Evolutionary conservation across 2,888 invertebrate species (phyloP).

Genomic region (Proisotoma minuta): DNA sequence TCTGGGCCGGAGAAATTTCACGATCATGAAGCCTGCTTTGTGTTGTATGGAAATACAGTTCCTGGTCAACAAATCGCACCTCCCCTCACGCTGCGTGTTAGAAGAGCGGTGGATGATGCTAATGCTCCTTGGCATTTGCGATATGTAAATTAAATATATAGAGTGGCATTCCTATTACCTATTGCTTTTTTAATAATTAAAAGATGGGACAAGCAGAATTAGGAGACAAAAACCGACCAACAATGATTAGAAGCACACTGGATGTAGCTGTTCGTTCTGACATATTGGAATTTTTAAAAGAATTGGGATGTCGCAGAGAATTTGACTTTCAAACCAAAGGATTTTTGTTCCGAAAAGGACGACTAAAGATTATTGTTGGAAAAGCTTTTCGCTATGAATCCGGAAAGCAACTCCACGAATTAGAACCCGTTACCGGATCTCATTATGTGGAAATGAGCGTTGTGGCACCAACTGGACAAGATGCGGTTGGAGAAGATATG

Average conservation of each 20-base stretch:
- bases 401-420: constrained; percentile 62
- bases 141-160: constrained; percentile 61
- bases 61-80: constrained; percentile 48
- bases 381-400: constrained; percentile 79
- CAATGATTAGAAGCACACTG: constrained; percentile 83
- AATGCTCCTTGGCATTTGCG: constrained; percentile 84
- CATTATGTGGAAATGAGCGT: constrained; percentile 90
- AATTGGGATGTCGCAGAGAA: constrained; percentile 83
- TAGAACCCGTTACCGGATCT: constrained; percentile 84
- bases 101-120: constrained; percentile 74
- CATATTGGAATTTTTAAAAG: constrained; percentile 83
- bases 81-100: constrained; percentile 71
- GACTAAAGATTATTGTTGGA: constrained; percentile 94
- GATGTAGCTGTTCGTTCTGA: constrained; percentile 88
- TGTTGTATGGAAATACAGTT: constrained; percentile 14
- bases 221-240: constrained; percentile 77
- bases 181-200: background rate
- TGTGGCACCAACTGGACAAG: constrained; percentile 83
- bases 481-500: constrained; percentile 94
- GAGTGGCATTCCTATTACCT: background rate
- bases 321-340: constrained; percentile 91
- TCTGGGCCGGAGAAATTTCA: constrained; percentile 85
- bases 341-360: constrained; percentile 91
- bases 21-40: constrained; percentile 55
- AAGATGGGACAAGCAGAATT: constrained; percentile 42